Percentiles rank a stretch among this genome's conserved stretches.
Conservation (phyloP, 37 sponge, comb jelly and placozoan genomes). For the Ephydatia muelleri region DNA sequence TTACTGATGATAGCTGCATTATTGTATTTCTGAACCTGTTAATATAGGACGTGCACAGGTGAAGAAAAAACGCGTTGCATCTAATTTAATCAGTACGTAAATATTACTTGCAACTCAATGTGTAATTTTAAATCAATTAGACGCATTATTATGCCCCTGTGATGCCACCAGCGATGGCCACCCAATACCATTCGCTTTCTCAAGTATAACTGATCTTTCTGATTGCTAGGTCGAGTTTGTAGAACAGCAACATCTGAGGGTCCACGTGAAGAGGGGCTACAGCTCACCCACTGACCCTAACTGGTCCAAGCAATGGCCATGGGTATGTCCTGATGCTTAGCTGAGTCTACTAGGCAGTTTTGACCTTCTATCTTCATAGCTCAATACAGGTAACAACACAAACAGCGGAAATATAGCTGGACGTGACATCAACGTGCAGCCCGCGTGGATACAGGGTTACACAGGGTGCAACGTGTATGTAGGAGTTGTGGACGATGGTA, state of each 20-base stretch:
- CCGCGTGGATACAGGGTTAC: slow-evolving; percentile 78
- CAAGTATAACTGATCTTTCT: background rate
- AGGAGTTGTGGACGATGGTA: slow-evolving; percentile 76
- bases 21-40: too few species aligned
- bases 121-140: too few species aligned
- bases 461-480: slow-evolving; percentile 75
- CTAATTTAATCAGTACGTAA: too few species aligned
- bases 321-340: slow-evolving; percentile 13
- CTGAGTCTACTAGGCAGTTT: background rate
- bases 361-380: background rate
- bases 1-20: too few species aligned
- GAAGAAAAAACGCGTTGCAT: too few species aligned
- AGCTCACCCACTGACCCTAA: slow-evolving; percentile 50
- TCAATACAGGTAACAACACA: background rate
- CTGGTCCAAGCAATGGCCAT: slow-evolving; percentile 65
- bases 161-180: too few species aligned
- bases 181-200: background rate
- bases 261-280: slow-evolving; percentile 50
- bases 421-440: slow-evolving; percentile 64
- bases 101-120: too few species aligned
- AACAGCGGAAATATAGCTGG: background rate
- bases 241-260: slow-evolving; percentile 64
- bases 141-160: too few species aligned
- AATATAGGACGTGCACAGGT: too few species aligned
- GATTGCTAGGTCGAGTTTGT: slow-evolving; percentile 51